These are phyloP conservation scores for Hemiscyllium ocellatum DNA, from an alignment of 2,113 vertebrate species.

Conservation along the genomic window DNA sequence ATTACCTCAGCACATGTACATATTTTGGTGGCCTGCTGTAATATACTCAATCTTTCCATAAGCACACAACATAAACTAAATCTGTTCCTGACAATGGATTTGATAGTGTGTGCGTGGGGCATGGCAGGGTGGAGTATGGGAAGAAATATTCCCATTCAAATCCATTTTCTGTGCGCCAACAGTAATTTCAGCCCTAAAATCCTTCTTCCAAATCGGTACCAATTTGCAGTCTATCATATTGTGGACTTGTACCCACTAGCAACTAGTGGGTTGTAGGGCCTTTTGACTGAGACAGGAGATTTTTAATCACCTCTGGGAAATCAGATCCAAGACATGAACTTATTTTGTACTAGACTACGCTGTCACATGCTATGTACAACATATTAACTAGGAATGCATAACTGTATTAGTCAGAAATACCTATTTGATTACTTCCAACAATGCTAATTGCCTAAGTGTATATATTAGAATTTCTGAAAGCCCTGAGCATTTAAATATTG, in stretches of 20 bases:
- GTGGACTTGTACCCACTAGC: background rate
- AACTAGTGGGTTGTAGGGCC: background rate
- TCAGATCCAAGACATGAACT: background rate
- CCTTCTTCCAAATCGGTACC: background rate
- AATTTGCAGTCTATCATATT: background rate
- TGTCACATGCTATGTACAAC: background rate
- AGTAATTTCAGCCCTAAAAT: slow-evolving; percentile 3
- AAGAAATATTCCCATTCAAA: background rate
- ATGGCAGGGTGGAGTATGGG: background rate
- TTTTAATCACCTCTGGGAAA: background rate
- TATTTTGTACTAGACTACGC: background rate
- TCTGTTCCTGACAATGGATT: background rate
- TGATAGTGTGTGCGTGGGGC: no score
- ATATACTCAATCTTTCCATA: background rate
- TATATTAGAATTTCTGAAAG: background rate
- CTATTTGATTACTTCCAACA: slow-evolving; percentile 19
- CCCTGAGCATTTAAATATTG: background rate
- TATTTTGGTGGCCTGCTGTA: background rate
- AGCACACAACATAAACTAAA: background rate
- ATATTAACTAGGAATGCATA: slow-evolving; percentile 22
- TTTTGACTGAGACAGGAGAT: background rate
- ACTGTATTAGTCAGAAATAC: background rate
- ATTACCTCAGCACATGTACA: background rate
- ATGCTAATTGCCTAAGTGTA: background rate
- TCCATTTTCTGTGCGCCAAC: background rate